phyloP scores from a whole-genome alignment of 2,888 invertebrate species.

The Agrilus biguttatus region DNA sequence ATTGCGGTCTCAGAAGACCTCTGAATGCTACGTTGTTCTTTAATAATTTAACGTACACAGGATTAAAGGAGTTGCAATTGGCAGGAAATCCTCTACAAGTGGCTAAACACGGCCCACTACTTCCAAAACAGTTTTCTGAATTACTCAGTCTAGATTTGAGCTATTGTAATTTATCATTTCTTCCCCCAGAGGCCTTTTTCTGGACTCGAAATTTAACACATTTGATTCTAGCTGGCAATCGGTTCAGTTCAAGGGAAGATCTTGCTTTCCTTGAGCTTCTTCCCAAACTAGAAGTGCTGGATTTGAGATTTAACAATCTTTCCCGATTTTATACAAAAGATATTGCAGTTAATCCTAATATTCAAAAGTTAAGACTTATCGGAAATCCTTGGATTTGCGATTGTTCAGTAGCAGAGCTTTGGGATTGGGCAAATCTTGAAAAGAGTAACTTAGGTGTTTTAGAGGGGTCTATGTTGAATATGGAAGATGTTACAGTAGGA shows the following conservation, averaged over 20 bases:
- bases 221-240: conserved; percentile 45
- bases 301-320: conserved; percentile 49
- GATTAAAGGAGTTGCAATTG: conserved; percentile 50
- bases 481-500: conserved; percentile 46
- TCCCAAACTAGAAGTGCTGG: conserved; percentile 41
- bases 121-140: conserved; percentile 50
- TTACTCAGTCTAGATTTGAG: conserved; percentile 49
- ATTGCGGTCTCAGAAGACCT: conserved; percentile 49
- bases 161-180: conserved; percentile 44
- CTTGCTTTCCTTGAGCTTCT: conserved; percentile 41
- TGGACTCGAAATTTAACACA: conserved; percentile 47
- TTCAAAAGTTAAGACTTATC: conserved; percentile 46
- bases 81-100: conserved; percentile 53
- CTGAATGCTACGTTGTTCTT: conserved; percentile 53
- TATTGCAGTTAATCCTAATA: conserved; percentile 40
- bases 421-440: conserved; percentile 56
- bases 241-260: conserved; percentile 33
- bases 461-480: conserved; percentile 48
- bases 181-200: conserved; percentile 45
- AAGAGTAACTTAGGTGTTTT: conserved; percentile 49
- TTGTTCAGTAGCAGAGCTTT: conserved; percentile 53
- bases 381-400: conserved; percentile 58
- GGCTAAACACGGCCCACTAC: conserved; percentile 40
- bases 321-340: conserved; percentile 41
- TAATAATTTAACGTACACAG: conserved; percentile 45